Base-by-base conservation (phyloP, 1,140 invertebrate species). In the Aricia agestis region DNA sequence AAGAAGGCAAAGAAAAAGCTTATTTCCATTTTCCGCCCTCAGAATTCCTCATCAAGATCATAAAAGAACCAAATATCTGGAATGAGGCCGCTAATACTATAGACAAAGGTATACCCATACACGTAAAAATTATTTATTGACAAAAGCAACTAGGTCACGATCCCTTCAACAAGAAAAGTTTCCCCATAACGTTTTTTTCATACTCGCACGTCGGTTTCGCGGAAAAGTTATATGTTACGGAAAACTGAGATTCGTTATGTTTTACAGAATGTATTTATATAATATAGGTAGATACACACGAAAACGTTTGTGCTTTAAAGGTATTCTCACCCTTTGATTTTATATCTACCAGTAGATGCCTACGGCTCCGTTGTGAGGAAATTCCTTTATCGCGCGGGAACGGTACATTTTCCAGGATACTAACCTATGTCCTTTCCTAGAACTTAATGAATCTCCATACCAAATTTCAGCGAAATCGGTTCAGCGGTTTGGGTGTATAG, bases 41-140 rank as follows among this genome's bases (percentile, higher is more conserved):
- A 52, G 45, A 52, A 52, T 52, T 52, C 45, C 45, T 52, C 45
- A 52, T 52, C 45, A 52, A 52, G 11, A 52, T 15, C 45, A 52
- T 52, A 52, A 52, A 52, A 52, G 45, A 52, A 52, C 45, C 45
- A 52, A 52, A 52, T 52, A 52, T 52, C 45, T 52, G 13, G 45
- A 52, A 52, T 52, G 45, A 52, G 45, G 45, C 45, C 45, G 45
- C 45, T 52, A 52, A 52, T 15, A 52, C 45, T 59, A 59, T 17
- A 59, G 58, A 59, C n/a, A 59, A 17, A 59, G 58, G 18, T 59
- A n/a, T n/a, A 6, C 15, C 7, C 18, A 18, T 59, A 59, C 9
- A 59, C 58, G 18, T 59, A 59, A 18, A 59, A 59, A 59, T 59
- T 17, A 59, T 18, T 19, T 59, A 59, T 19, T 59, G 58, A 59